Evolutionary conservation across 2,797 vertebrate genomes (phyloP).

Genomic region (Mormyrops boulengeri): DNA sequence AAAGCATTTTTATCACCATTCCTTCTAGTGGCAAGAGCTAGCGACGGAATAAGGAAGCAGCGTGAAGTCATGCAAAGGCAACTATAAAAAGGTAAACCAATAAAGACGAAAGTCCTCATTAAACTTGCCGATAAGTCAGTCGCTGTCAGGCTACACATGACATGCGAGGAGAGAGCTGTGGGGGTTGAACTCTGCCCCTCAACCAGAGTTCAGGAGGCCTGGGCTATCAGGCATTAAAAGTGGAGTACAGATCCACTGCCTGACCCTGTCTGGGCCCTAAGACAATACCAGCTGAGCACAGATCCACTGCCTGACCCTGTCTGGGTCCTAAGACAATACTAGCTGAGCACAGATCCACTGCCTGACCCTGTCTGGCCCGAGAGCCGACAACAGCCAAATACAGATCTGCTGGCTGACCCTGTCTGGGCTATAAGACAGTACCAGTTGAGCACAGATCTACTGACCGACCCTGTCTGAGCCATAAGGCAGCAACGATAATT

Average conservation of each 20-base stretch:
- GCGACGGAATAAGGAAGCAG: neutral
- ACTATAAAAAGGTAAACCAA: neutral
- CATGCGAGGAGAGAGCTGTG: neutral
- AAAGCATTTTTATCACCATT: neutral
- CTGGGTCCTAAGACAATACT: neutral
- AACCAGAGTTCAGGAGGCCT: neutral
- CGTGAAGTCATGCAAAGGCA: neutral
- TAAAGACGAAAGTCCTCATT: neutral
- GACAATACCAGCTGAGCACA: neutral
- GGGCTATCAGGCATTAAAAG: neutral
- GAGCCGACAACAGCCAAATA: neutral
- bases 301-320: neutral
- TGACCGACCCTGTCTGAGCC: neutral
- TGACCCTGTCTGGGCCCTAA: neutral
- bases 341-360: neutral
- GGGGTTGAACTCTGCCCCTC: conserved; percentile 8
- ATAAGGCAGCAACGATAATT: neutral
- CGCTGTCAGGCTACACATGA: neutral
- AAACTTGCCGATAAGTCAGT: neutral
- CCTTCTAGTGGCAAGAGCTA: neutral
- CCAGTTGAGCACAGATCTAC: neutral
- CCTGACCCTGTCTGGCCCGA: neutral
- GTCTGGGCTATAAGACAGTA: neutral
- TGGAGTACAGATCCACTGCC: neutral
- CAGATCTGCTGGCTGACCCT: neutral